Evolutionary conservation across 2,113 vertebrate species (phyloP), one percentile per base, ranked within the genome.

Genomic region (Platysternon megacephalum): DNA sequence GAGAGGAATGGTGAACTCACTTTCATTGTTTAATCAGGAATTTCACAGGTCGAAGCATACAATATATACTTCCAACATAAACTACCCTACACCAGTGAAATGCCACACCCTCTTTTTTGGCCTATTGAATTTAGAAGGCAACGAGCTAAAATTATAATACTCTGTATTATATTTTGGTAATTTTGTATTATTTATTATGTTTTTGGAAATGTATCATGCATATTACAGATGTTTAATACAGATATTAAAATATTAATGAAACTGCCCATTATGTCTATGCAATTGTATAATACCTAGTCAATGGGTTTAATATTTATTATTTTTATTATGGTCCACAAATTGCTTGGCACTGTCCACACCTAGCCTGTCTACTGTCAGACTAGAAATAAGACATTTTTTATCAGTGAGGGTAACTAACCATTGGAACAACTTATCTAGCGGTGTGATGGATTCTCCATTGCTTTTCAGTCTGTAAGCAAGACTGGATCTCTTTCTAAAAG

Each of bases 61-160:
- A 0, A 5, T 55, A 82, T 17, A 3, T 0, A 1, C 35, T 61
- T 11, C 2, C 68, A 68, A 46, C 51, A 6, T 6, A 2, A 5
- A 28, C 6, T 46, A 28, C 6, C 44, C 26, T 4, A 29, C n/a
- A 16, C 51, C 35, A 14, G 1, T 81, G 7, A 8, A 1, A 5
- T 42, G 26, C 35, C 13, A 51, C 6, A 0, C 12, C 11, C 22
- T 0, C 0, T 8, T 48, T 42, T 52, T 17, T 8, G 0, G 32
- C 28, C 7, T 28, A 39, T 48, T 1, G 5, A 2, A 12, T 46
- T 12, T 11, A 5, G 3, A 56, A 28, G 6, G 2, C 2, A 5
- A 5, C 17, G 32, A 9, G 85, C 53, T 28, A 32, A 1, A 2
- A 74, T 3, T 22, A 68, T 68, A 19, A n/a, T 68, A 68, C 42